phyloP scores from a whole-genome alignment of 2,888 invertebrate genomes.

The Epirrhoe alternata region DNA sequence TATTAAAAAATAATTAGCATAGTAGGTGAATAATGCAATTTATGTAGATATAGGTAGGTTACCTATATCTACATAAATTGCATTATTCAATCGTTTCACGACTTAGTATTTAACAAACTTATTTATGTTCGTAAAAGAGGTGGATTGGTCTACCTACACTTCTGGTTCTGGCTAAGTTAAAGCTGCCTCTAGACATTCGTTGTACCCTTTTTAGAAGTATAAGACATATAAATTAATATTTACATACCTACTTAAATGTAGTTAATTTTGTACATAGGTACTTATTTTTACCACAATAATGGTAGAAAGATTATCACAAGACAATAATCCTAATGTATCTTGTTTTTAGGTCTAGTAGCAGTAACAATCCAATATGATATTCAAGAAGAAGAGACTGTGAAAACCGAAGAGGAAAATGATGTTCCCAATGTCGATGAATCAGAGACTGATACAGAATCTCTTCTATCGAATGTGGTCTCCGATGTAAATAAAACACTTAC shows the following conservation, averaged over 20 bases:
- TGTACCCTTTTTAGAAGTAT: too few relatives aligned
- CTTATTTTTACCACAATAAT: too few relatives aligned
- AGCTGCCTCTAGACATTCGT: too few relatives aligned
- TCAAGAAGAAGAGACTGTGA: conserved; percentile 62
- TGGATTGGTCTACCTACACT: too few relatives aligned
- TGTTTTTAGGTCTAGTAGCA: conserved; percentile 54
- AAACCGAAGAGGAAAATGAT: conserved; percentile 59
- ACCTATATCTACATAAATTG: neutral
- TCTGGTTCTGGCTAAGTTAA: too few relatives aligned
- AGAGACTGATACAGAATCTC: conserved; percentile 58
- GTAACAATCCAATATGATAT: conserved; percentile 67
- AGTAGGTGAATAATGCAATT: neutral
- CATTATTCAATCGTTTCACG: too few relatives aligned
- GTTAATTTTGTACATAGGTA: too few relatives aligned
- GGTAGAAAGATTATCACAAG: too few relatives aligned
- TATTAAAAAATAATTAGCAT: conserved; percentile 5
- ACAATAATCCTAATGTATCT: neutral
- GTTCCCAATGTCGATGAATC: conserved; percentile 78
- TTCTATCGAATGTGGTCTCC: conserved; percentile 75
- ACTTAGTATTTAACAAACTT: too few relatives aligned
- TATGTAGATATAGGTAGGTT: neutral
- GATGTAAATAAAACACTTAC: conserved; percentile 79
- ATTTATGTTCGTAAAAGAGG: too few relatives aligned
- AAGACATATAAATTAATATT: too few relatives aligned
- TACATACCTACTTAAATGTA: too few relatives aligned